These are phyloP conservation scores for Halcyon smyrnensis DNA, from an alignment of 2,797 vertebrate genomes.

Conservation along the genomic window DNA sequence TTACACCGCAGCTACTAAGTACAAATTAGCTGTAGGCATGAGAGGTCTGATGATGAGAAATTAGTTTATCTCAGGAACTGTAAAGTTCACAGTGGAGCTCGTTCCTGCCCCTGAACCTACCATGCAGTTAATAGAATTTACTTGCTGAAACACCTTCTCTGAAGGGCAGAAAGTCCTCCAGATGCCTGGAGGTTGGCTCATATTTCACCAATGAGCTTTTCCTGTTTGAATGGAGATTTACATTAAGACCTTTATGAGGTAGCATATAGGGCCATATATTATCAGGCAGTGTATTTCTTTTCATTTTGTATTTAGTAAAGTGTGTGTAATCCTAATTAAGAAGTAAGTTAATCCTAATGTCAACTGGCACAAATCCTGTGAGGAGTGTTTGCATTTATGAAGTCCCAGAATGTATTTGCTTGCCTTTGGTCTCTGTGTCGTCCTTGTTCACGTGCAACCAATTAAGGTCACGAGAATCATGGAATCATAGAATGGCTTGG, in stretches of 20 bases:
- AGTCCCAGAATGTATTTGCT: neutral
- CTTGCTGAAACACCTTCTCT: neutral
- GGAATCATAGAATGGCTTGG: neutral
- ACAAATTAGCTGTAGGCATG: neutral
- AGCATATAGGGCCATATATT: neutral
- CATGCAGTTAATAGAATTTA: neutral
- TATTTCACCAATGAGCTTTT: neutral
- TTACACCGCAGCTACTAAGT: neutral
- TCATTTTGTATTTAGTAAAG: constrained; percentile 31
- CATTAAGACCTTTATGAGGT: neutral
- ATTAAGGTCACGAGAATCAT: neutral
- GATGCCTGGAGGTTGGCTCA: neutral
- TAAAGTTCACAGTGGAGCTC: neutral
- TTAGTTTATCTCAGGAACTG: neutral
- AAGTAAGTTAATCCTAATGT: constrained; percentile 65
- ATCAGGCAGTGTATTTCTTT: constrained; percentile 29
- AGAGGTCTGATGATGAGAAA: neutral
- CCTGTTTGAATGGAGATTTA: neutral
- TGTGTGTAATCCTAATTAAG: constrained; percentile 60
- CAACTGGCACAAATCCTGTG: constrained; percentile 52
- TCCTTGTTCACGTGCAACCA: neutral
- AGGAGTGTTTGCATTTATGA: constrained; percentile 18
- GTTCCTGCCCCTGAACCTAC: neutral
- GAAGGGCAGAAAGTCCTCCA: neutral
- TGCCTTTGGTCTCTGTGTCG: neutral